Base-by-base conservation (phyloP, 2,113 vertebrate species). In the Eretmochelys imbricata region DNA sequence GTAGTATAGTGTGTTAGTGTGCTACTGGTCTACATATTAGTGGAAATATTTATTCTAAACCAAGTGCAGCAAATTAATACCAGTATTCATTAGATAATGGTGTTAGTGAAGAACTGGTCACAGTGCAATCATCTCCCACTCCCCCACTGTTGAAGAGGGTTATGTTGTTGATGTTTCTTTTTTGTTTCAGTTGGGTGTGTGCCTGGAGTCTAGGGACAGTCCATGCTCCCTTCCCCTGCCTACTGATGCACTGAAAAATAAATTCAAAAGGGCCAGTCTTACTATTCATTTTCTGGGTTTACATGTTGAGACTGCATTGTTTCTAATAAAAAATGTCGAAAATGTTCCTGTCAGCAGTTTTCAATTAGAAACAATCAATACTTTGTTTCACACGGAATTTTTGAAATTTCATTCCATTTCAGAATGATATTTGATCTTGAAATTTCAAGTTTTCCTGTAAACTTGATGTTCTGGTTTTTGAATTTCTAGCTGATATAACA, bases 221-320 rank as follows among this genome's bases (percentile, higher is more conserved):
- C 5, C 87, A 8, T 48, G 19, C 91, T 87, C 51, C 80, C 81
- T 81, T 91, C n/a, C 4, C 76, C 94, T 80, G 17, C 20, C 11
- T 94, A 51, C 80, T 55, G 95, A 53, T 4, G 42, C 29, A 27
- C 24, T 90, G 80, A 59, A 93, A 91, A 94, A 95, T 87, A 50
- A 95, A 38, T 85, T 89, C 6, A 31, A 84, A 92, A 17, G 5
- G 0, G 0, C 1, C 80, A 93, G 76, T 35, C 3, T 91, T 93
- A 89, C 10, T 35, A 27, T 17, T 53, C 8, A 5, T 80, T 14
- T 87, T 94, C 79, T 84, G 49, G 1, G 1, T 94, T 55, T 89
- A 90, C 84, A 19, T 65, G 35, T 78, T 86, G 62, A 91, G 62
- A 86, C 76, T 72, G 89, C 38, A 8, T 80, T 80, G 42, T 19